These are phyloP conservation scores for Idaea aversata DNA, from an alignment of 2,888 invertebrate genomes.

Conservation along the genomic window DNA sequence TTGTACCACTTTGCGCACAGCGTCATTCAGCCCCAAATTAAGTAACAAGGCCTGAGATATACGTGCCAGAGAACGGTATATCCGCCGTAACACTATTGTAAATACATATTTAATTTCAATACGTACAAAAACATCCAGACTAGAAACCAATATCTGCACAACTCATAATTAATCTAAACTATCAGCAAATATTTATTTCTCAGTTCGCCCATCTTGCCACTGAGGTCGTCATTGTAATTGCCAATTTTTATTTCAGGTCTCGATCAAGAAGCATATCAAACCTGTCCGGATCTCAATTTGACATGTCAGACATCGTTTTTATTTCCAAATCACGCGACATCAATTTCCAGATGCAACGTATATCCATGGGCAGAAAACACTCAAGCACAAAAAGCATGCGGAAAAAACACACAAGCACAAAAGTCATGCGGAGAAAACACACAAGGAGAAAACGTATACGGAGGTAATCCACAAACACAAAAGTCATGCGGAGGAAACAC, in stretches of 20 bases:
- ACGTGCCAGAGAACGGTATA: too few relatives aligned
- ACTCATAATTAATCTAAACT: too few relatives aligned
- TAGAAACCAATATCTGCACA: too few relatives aligned
- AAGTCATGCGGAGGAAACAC: not conserved
- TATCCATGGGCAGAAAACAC: not conserved
- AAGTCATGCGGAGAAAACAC: not conserved
- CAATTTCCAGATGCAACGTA: not conserved
- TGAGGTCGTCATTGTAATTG: not conserved
- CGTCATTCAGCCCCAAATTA: too few relatives aligned
- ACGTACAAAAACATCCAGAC: too few relatives aligned
- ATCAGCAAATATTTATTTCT: too few relatives aligned
- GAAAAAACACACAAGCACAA: not conserved
- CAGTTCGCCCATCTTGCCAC: too few relatives aligned
- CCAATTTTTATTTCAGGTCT: slow-evolving; percentile 18
- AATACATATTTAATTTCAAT: too few relatives aligned
- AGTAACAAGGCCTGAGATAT: too few relatives aligned
- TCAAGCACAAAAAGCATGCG: too few relatives aligned
- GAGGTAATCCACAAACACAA: not conserved
- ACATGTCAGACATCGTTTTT: not conserved
- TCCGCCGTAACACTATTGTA: too few relatives aligned
- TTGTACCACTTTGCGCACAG: too few relatives aligned
- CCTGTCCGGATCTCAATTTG: not conserved
- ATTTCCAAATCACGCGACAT: not conserved
- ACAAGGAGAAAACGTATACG: not conserved
- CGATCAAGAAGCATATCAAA: not conserved